Percentiles rank a stretch among this genome's conserved stretches.
Evolutionary conservation across 2,113 vertebrate genomes (phyloP).

Genomic region (Misgurnus mizolepis): DNA sequence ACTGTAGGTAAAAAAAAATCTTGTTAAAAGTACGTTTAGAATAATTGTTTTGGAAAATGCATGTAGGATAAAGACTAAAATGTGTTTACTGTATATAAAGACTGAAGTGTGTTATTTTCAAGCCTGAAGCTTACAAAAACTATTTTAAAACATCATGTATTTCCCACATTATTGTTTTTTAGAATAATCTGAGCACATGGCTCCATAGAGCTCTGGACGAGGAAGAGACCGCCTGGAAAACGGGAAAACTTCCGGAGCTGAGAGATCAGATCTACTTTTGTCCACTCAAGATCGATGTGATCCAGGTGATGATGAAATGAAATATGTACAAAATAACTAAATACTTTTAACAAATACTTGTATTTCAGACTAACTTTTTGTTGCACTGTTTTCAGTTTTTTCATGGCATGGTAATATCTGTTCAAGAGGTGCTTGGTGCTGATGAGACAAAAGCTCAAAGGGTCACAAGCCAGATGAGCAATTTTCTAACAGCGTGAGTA

Average conservation of each 20-base stretch:
- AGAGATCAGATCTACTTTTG: constrained; percentile 77
- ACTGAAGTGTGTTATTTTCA: no score
- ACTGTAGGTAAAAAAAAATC: no score
- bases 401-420: constrained; percentile 64
- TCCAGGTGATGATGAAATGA: constrained; percentile 78
- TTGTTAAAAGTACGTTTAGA: no score
- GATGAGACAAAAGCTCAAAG: constrained; percentile 56
- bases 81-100: no score
- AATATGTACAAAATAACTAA: background rate
- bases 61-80: no score
- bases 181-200: constrained; percentile 62
- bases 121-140: no score
- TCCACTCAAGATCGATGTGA: constrained; percentile 80
- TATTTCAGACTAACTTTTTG: background rate
- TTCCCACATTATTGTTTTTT: background rate
- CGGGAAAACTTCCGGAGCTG: constrained; percentile 59
- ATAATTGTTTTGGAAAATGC: no score
- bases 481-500: constrained; percentile 76
- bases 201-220: constrained; percentile 68
- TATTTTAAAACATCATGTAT: background rate
- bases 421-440: constrained; percentile 47
- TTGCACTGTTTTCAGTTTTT: constrained; percentile 67
- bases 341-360: background rate
- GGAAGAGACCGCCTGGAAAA: constrained; percentile 62
- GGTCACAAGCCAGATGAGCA: constrained; percentile 64